Conservation (phyloP, 2,888 invertebrate genomes). For the Phengaris arion region DNA sequence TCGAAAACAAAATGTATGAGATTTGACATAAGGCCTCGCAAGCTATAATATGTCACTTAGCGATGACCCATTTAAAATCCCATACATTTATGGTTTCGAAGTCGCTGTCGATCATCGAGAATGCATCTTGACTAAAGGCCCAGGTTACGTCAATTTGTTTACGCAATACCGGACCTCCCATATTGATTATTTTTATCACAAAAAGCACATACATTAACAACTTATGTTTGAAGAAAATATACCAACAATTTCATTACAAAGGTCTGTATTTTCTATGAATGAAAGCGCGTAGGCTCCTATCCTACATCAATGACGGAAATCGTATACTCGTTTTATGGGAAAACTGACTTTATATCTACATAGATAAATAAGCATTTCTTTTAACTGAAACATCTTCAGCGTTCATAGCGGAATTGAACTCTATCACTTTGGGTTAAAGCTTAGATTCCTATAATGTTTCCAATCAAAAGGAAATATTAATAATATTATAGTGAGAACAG, state of each 20-base stretch:
- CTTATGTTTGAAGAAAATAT: slow-evolving; percentile 65
- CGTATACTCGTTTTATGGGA: slow-evolving; percentile 40
- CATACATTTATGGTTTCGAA: too few relatives aligned
- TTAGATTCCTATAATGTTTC: slow-evolving; percentile 39
- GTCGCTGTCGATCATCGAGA: too few relatives aligned
- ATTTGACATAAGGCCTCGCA: too few relatives aligned
- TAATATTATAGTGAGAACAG: slow-evolving; percentile 65
- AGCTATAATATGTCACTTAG: too few relatives aligned
- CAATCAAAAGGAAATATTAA: slow-evolving; percentile 54
- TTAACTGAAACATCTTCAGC: slow-evolving; percentile 11
- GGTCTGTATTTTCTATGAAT: slow-evolving; percentile 66
- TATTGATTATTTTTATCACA: slow-evolving; percentile 44
- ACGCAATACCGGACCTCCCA: slow-evolving; percentile 57
- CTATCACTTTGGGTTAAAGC: slow-evolving; percentile 38
- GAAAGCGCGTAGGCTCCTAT: slow-evolving; percentile 72
- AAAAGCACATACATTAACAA: slow-evolving; percentile 50
- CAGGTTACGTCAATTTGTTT: neutral
- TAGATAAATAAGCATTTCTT: slow-evolving; percentile 38
- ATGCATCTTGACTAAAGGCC: too few relatives aligned
- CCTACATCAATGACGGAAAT: slow-evolving; percentile 52
- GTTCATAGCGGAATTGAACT: slow-evolving; percentile 42
- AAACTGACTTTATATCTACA: slow-evolving; percentile 37
- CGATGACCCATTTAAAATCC: too few relatives aligned
- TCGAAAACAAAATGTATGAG: too few relatives aligned
- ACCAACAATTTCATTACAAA: slow-evolving; percentile 74